A percentile compares a stretch with the other conserved stretches of the same genome.
Conservation (phyloP, 2,888 invertebrate species). For the Ormyrus thymus region DNA sequence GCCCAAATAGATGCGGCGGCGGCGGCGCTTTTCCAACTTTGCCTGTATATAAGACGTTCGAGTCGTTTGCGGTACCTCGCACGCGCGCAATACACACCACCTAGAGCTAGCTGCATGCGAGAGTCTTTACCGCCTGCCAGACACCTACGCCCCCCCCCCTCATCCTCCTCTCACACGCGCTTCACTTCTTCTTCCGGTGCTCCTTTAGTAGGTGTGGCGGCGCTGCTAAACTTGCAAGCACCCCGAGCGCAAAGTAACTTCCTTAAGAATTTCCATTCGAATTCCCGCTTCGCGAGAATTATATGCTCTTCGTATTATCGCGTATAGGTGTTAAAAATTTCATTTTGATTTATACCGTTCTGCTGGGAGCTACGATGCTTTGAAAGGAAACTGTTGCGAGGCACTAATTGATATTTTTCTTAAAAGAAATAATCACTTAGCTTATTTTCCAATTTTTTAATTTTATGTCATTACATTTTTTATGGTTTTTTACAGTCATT, state of each 20-base stretch:
- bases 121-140: constrained; percentile 44
- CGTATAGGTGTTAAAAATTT: no score
- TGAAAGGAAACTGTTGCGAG: no score
- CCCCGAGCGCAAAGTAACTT: not conserved
- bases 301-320: not conserved
- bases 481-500: no score
- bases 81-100: constrained; percentile 48
- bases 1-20: constrained; percentile 33
- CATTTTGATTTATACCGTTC: no score
- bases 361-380: no score
- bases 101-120: constrained; percentile 45
- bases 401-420: no score
- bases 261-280: not conserved
- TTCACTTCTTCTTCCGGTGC: not conserved
- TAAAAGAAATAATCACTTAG: no score
- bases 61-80: constrained; percentile 52
- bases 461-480: no score
- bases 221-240: not conserved
- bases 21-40: not conserved
- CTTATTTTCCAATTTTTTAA: no score
- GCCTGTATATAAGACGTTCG: constrained; percentile 14
- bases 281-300: not conserved
- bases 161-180: constrained; percentile 2
- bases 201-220: not conserved
- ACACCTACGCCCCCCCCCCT: constrained; percentile 17